These are phyloP conservation scores for Sarcophaga bullata DNA, from an alignment of 1,140 invertebrate genomes.

Conservation along the genomic window DNA sequence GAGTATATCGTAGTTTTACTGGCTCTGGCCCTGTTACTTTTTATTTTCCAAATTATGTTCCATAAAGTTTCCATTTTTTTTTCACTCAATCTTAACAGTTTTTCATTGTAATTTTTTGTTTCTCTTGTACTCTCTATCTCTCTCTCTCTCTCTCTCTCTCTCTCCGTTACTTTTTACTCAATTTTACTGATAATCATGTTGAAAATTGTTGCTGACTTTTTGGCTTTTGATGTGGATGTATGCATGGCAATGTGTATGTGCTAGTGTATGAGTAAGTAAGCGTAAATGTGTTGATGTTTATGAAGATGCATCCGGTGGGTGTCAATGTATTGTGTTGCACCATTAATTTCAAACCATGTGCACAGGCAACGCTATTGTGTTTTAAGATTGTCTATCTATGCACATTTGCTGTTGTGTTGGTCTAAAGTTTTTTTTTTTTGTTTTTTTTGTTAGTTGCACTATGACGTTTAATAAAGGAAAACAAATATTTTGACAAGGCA, in stretches of 20 bases:
- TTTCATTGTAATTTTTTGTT: too few relatives aligned
- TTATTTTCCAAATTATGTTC: background rate
- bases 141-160: too few relatives aligned
- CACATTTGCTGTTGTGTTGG: too few relatives aligned
- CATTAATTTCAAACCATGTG: background rate
- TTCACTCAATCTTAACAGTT: background rate
- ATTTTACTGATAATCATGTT: conserved; percentile 13
- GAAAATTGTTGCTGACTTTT: conserved; percentile 26
- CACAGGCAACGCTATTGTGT: background rate
- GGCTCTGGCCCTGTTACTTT: background rate
- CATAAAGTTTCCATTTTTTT: conserved; percentile 2
- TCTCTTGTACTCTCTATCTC: too few relatives aligned
- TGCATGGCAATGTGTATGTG: background rate
- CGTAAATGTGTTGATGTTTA: background rate
- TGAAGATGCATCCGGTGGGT: conserved; percentile 16
- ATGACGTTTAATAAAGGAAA: too few relatives aligned
- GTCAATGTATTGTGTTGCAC: conserved; percentile 13
- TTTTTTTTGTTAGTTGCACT: too few relatives aligned
- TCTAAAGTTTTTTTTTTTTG: too few relatives aligned
- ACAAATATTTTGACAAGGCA: too few relatives aligned
- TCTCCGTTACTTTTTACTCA: too few relatives aligned
- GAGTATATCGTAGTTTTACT: too few relatives aligned
- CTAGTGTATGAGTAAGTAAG: background rate
- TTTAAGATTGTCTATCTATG: background rate
- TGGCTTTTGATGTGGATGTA: background rate